Conservation (phyloP, 2,797 vertebrate genomes). For the Aldrovandia affinis region DNA sequence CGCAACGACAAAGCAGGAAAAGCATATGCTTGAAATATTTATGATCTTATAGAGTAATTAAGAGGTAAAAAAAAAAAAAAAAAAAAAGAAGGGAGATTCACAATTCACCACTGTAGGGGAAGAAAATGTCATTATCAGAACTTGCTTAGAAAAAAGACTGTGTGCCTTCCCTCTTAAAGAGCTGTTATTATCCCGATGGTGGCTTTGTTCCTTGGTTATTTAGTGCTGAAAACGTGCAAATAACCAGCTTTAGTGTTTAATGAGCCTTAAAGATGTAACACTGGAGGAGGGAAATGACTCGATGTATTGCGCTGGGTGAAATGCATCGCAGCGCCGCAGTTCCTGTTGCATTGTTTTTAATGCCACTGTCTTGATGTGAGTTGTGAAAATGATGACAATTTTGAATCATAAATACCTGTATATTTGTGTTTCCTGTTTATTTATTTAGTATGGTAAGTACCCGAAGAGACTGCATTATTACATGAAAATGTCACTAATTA, state of each 20-base stretch:
- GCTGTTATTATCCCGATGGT: neutral
- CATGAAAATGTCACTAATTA: neutral
- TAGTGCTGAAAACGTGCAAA: neutral
- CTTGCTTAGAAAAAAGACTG: neutral
- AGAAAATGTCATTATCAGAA: neutral
- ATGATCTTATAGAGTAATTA: conserved; percentile 69
- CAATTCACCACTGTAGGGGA: conserved; percentile 39
- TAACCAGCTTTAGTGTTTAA: conserved; percentile 11
- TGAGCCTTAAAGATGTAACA: conserved; percentile 11
- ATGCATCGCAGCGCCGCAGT: neutral
- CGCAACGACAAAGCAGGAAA: conserved; percentile 79
- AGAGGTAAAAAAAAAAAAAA: conserved; percentile 56
- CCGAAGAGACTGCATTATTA: neutral
- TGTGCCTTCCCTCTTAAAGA: neutral
- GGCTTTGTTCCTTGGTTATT: conserved; percentile 1
- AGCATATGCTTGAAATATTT: conserved; percentile 85
- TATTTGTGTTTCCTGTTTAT: neutral
- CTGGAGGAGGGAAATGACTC: neutral
- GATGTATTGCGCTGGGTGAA: neutral
- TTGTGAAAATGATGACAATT: neutral
- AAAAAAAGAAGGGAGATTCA: conserved; percentile 60
- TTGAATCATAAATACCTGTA: too few species aligned
- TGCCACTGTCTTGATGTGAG: neutral
- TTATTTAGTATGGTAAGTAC: neutral
- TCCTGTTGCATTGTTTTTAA: neutral